These are phyloP conservation scores for Blastobasis adustella DNA, from an alignment of 2,888 invertebrate species.

Conservation along the genomic window DNA sequence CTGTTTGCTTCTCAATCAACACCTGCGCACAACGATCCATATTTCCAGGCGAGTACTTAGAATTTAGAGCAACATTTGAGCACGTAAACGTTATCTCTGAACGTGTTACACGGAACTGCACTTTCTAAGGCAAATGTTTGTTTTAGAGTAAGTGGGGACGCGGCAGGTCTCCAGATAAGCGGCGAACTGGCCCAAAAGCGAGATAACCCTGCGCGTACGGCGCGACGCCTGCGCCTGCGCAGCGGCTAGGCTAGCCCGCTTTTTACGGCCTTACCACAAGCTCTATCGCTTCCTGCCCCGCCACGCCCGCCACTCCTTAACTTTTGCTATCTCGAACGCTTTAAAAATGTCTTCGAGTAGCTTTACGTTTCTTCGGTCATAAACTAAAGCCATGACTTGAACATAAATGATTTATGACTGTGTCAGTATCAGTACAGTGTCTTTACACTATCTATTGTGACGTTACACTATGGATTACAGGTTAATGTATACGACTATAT, in stretches of 20 bases:
- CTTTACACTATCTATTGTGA: too few relatives aligned
- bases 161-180: constrained; percentile 60
- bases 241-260: constrained; percentile 20
- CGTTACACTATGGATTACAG: too few relatives aligned
- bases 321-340: background rate
- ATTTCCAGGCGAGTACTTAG: constrained; percentile 41
- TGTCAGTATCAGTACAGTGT: too few relatives aligned
- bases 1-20: constrained; percentile 45
- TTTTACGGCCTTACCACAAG: constrained; percentile 58
- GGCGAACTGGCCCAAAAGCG: constrained; percentile 53
- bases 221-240: constrained; percentile 21
- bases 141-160: constrained; percentile 57
- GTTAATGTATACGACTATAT: too few relatives aligned
- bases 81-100: constrained; percentile 54
- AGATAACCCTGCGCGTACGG: constrained; percentile 50
- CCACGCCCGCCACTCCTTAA: constrained; percentile 27
- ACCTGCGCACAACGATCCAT: constrained; percentile 28
- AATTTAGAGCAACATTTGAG: constrained; percentile 53
- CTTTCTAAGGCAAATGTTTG: constrained; percentile 72
- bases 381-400: too few relatives aligned
- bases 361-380: too few relatives aligned
- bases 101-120: constrained; percentile 69
- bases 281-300: constrained; percentile 37
- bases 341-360: too few relatives aligned
- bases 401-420: too few relatives aligned